phyloP scores from a whole-genome alignment of 2,113 vertebrate species.

The Panthera leo region DNA sequence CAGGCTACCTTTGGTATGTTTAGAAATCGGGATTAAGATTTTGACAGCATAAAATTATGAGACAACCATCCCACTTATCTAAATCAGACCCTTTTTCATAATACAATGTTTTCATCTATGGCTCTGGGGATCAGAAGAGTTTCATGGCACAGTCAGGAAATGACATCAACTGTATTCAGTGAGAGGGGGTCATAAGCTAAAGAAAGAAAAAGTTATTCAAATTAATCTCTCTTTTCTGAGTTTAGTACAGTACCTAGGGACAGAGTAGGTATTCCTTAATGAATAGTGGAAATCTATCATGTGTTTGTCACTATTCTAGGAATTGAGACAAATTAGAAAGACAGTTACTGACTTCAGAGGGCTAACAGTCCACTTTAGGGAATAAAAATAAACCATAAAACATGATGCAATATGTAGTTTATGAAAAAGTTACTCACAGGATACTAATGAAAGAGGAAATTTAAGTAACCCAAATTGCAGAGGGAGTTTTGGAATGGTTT shows the following conservation, averaged over 20 bases:
- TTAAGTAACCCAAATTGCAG: background rate
- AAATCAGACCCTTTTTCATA: background rate
- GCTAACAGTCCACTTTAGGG: background rate
- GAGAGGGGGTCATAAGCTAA: background rate
- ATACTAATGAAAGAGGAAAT: background rate
- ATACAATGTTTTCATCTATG: background rate
- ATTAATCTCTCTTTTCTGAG: background rate
- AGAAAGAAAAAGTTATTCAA: conserved; percentile 25
- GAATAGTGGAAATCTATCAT: conserved; percentile 45
- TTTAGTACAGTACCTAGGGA: background rate
- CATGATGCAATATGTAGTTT: background rate
- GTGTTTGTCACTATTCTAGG: conserved; percentile 48
- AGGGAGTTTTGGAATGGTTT: background rate
- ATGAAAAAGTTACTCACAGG: background rate
- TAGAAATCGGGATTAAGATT: background rate
- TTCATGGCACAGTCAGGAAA: background rate
- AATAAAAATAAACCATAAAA: background rate
- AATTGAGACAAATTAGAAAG: background rate
- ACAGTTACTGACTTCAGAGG: background rate
- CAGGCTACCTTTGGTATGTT: background rate
- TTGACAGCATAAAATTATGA: conserved; percentile 2
- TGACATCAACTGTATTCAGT: background rate
- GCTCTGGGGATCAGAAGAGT: background rate
- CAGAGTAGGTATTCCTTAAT: background rate
- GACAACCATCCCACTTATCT: background rate